phyloP scores from a whole-genome alignment of 2,888 invertebrate species.

The Amphipoea oculea region DNA sequence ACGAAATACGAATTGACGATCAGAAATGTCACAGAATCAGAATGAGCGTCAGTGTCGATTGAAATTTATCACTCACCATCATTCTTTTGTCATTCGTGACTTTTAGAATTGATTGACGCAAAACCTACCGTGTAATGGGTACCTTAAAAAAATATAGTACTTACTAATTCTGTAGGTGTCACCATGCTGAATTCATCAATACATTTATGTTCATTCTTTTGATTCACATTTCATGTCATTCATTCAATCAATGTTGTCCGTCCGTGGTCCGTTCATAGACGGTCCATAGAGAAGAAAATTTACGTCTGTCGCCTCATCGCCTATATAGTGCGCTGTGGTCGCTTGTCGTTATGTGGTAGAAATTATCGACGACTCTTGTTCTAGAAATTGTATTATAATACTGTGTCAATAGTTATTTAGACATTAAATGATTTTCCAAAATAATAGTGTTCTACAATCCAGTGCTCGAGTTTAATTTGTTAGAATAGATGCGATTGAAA shows the following conservation, averaged over 20 bases:
- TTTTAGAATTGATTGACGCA: too few relatives aligned
- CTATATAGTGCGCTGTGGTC: neutral
- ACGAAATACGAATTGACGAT: too few relatives aligned
- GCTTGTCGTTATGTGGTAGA: conserved; percentile 10
- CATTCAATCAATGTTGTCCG: conserved; percentile 51
- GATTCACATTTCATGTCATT: conserved; percentile 5
- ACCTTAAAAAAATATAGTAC: neutral
- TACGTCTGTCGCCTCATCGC: too few relatives aligned
- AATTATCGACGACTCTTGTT: conserved; percentile 8
- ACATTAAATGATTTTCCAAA: conserved; percentile 1
- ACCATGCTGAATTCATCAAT: neutral
- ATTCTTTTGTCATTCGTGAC: too few relatives aligned
- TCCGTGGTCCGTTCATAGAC: too few relatives aligned
- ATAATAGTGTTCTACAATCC: conserved; percentile 11
- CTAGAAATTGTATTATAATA: conserved; percentile 16
- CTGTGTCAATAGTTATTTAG: neutral
- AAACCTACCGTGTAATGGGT: too few relatives aligned
- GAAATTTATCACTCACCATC: too few relatives aligned
- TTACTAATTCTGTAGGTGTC: neutral
- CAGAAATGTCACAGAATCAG: too few relatives aligned
- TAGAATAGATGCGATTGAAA: conserved; percentile 22
- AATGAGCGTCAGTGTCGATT: too few relatives aligned
- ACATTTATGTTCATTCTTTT: neutral
- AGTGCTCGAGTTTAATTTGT: conserved; percentile 22
- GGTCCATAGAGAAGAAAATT: too few relatives aligned